These are phyloP conservation scores for Atlantisia rogersi DNA, from an alignment of 2,113 vertebrate species.

Conservation along the genomic window DNA sequence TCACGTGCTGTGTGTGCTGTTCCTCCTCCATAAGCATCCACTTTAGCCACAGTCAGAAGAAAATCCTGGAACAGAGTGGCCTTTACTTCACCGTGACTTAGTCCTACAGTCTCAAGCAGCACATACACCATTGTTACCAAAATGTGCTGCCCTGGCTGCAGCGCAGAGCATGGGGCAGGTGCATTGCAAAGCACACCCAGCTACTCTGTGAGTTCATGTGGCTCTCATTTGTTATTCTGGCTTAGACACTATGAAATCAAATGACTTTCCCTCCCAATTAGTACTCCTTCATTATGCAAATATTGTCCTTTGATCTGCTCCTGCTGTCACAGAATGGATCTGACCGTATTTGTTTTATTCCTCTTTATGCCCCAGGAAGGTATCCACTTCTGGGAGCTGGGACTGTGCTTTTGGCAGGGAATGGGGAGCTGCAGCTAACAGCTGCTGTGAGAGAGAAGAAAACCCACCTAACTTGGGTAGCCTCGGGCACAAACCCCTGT, in stretches of 20 bases:
- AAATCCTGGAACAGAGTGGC: neutral
- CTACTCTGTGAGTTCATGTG: neutral
- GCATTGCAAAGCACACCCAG: neutral
- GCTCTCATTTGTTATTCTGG: slow-evolving; percentile 37
- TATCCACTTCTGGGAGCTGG: neutral
- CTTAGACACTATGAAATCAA: slow-evolving; percentile 51
- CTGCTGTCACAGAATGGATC: slow-evolving; percentile 52
- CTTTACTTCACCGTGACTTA: neutral
- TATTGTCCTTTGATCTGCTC: slow-evolving; percentile 63
- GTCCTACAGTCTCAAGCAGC: neutral
- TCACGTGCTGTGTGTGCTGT: neutral
- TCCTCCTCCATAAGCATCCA: neutral
- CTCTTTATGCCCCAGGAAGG: slow-evolving; percentile 10
- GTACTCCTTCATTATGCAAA: slow-evolving; percentile 68
- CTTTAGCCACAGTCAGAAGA: neutral
- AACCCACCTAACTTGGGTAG: neutral
- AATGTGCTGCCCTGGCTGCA: neutral
- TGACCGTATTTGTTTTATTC: slow-evolving; percentile 41
- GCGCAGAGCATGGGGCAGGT: neutral
- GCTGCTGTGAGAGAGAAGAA: neutral
- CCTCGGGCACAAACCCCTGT: neutral
- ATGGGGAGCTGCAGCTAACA: neutral
- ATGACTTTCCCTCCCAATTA: slow-evolving; percentile 60
- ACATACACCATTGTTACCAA: fast-evolving
- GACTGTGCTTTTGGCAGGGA: neutral